Evolutionary conservation across 2,113 vertebrate genomes (phyloP).

Genomic region (Gobius niger): DNA sequence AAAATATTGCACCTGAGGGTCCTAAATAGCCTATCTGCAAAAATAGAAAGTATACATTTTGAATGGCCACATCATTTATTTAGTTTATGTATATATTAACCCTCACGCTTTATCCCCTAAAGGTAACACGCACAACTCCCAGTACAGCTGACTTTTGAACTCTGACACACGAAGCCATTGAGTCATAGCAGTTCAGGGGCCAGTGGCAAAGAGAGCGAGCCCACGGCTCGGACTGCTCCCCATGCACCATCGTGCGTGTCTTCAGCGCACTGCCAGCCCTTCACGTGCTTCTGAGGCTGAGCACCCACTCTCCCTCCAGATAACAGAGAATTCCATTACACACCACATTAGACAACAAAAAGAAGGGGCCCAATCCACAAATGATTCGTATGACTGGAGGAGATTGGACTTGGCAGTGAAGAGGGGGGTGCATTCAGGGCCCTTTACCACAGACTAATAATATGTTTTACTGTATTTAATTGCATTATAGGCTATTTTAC

Average conservation of each 20-base stretch:
- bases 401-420: constrained; percentile 48
- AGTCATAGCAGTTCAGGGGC: constrained; percentile 2
- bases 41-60: background rate
- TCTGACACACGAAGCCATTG: constrained; percentile 16
- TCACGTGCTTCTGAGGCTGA: constrained; percentile 29
- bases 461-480: background rate
- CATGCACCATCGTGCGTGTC: constrained; percentile 10
- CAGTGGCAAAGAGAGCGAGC: constrained; percentile 38
- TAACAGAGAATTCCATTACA: constrained; percentile 66
- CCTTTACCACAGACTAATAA: constrained; percentile 35
- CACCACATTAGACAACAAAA: constrained; percentile 67
- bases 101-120: background rate
- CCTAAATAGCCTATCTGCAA: background rate
- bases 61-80: background rate
- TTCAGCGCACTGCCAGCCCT: constrained; percentile 25
- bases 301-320: constrained; percentile 36
- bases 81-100: background rate
- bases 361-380: constrained; percentile 43
- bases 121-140: background rate
- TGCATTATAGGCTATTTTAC: constrained; percentile 3
- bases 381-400: constrained; percentile 57
- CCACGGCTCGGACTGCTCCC: constrained; percentile 1
- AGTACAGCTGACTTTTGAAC: constrained; percentile 32
- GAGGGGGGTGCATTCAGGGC: constrained; percentile 15
- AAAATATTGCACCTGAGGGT: too few species aligned